Percentiles rank a stretch among this genome's conserved stretches.
Conservation (phyloP, 1,140 invertebrate genomes). For the Leptoteleia sp. region DNA sequence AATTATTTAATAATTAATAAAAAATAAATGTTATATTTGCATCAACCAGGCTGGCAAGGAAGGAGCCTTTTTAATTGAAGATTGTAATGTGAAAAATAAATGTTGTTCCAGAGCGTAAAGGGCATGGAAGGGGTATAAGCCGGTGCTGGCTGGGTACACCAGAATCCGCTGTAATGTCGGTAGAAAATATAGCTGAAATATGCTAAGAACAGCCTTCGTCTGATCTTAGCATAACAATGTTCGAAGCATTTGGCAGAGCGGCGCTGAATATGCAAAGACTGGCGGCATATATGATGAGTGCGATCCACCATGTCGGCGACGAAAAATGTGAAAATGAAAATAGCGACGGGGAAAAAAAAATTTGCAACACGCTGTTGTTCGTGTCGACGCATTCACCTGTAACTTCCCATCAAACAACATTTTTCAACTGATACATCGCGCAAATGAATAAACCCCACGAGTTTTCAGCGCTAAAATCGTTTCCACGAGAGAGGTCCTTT, state of each 20-base stretch:
- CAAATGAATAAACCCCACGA: constrained; percentile 14
- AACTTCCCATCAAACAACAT: constrained; percentile 25
- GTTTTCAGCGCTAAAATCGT: constrained; percentile 4
- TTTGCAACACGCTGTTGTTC: constrained; percentile 32
- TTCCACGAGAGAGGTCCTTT: constrained; percentile 11
- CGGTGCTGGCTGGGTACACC: constrained; percentile 19
- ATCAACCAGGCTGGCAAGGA: not conserved
- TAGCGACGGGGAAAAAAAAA: constrained; percentile 34
- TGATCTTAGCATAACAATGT: constrained; percentile 75
- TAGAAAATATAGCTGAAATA: constrained; percentile 74
- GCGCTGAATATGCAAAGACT: constrained; percentile 73
- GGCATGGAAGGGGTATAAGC: constrained; percentile 13
- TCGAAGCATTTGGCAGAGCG: constrained; percentile 71
- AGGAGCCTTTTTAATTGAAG: constrained; percentile 26
- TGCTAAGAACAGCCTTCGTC: constrained; percentile 69
- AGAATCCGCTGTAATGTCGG: constrained; percentile 46
- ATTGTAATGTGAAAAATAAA: constrained; percentile 26
- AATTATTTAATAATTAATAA: too few relatives aligned
- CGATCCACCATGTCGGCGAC: constrained; percentile 37
- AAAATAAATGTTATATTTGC: too few relatives aligned
- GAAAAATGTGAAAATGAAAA: constrained; percentile 61
- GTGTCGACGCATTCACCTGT: constrained; percentile 29
- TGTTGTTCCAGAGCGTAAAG: constrained; percentile 2
- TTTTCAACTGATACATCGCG: constrained; percentile 31
- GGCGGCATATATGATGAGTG: constrained; percentile 57